These are phyloP conservation scores for Cheumatopsyche charites DNA, from an alignment of 1,140 invertebrate species.

Conservation along the genomic window DNA sequence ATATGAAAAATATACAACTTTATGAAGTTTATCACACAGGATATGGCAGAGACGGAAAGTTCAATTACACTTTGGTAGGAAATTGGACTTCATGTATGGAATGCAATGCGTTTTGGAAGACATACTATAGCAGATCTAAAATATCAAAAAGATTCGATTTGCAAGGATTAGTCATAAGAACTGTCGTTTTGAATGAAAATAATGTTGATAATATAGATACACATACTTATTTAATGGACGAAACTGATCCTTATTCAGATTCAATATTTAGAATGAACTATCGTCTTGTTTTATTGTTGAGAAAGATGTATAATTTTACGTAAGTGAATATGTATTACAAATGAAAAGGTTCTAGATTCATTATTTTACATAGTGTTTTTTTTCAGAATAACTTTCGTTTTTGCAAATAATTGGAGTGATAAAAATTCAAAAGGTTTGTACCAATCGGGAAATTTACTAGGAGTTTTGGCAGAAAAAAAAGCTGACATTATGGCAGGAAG, in stretches of 20 bases:
- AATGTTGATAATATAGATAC: constrained; percentile 14
- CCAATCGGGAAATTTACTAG: constrained; percentile 43
- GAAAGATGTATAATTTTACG: constrained; percentile 46
- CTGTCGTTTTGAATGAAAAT: constrained; percentile 36
- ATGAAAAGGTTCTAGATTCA: too few relatives aligned
- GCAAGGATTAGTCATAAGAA: constrained; percentile 34
- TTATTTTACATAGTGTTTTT: not conserved
- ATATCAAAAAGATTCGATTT: constrained; percentile 35
- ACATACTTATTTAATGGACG: constrained; percentile 38
- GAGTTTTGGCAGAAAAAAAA: constrained; percentile 43
- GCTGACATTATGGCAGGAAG: constrained; percentile 47
- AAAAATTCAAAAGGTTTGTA: constrained; percentile 47
- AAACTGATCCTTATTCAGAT: constrained; percentile 36
- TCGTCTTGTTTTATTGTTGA: constrained; percentile 34
- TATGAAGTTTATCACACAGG: constrained; percentile 44
- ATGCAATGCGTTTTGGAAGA: constrained; percentile 19
- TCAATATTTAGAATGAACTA: constrained; percentile 44
- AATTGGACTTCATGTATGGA: constrained; percentile 24
- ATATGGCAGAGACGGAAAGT: constrained; percentile 32
- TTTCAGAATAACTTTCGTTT: constrained; percentile 40
- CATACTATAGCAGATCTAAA: constrained; percentile 27
- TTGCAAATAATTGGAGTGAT: constrained; percentile 47
- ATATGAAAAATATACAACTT: constrained; percentile 28
- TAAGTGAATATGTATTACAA: constrained; percentile 16
- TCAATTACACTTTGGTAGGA: constrained; percentile 33